Percentiles rank a stretch among this genome's conserved stretches.
These are phyloP conservation scores for Phalacrocorax brasilianus DNA, from an alignment of 2,113 vertebrate genomes.

Conservation along the genomic window DNA sequence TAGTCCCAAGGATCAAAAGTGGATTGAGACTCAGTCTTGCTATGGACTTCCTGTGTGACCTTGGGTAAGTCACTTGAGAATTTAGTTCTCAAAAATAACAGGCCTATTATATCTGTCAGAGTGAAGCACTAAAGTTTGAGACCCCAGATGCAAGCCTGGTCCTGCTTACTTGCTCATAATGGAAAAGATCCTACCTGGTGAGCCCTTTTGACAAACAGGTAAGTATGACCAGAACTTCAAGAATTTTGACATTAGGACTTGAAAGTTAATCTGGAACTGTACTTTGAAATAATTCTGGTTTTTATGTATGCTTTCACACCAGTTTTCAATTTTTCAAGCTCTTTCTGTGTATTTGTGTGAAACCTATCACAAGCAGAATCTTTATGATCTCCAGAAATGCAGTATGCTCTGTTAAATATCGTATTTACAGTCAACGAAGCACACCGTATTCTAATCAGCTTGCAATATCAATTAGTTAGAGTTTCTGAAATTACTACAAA, in stretches of 20 bases:
- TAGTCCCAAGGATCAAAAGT: conserved; percentile 37
- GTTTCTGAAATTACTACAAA: background rate
- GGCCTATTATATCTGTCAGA: conserved; percentile 5
- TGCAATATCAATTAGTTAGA: background rate
- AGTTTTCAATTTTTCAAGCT: background rate
- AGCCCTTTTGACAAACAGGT: background rate
- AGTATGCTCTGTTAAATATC: background rate
- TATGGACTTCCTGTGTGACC: conserved; percentile 44
- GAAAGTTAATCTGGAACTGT: background rate
- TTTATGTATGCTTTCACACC: no score
- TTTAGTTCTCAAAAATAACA: conserved; percentile 55
- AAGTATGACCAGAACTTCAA: background rate
- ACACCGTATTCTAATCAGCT: background rate
- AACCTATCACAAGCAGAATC: background rate
- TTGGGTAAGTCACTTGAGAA: conserved; percentile 43
- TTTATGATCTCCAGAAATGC: background rate
- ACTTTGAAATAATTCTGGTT: background rate
- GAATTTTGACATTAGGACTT: background rate
- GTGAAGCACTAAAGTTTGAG: conserved; percentile 16
- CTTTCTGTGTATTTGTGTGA: background rate
- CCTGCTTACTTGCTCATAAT: background rate
- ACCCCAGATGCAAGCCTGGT: background rate
- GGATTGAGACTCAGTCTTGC: conserved; percentile 13
- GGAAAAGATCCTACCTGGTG: background rate
- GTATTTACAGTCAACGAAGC: background rate